A percentile compares a stretch with the other conserved stretches of the same genome.
Conservation (phyloP, 2,888 invertebrate species). For the Automeris io region DNA sequence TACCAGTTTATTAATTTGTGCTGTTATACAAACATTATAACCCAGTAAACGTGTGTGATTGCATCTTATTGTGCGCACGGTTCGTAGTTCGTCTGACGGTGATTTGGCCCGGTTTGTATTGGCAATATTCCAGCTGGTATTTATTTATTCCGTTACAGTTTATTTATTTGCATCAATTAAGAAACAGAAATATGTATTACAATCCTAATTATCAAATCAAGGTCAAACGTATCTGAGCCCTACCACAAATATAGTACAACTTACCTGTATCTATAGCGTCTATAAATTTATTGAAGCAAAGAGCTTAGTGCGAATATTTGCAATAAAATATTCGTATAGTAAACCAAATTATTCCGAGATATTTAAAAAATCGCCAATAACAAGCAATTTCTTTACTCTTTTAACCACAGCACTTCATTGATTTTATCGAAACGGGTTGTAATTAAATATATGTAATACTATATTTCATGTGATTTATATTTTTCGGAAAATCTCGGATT, state of each 20-base stretch:
- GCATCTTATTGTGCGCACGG: conserved; percentile 31
- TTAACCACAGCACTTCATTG: no score
- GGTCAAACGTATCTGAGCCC: not conserved
- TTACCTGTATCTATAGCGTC: no score
- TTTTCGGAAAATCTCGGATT: no score
- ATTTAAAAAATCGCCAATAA: no score
- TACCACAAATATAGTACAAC: not conserved
- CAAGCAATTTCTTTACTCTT: no score
- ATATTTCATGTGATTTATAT: no score
- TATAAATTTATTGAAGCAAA: no score
- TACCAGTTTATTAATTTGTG: not conserved
- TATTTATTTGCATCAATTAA: conserved; percentile 49
- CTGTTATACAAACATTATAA: conserved; percentile 19
- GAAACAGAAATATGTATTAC: conserved; percentile 6
- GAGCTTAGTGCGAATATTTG: no score
- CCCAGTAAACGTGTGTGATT: conserved; percentile 26
- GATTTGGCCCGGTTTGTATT: conserved; percentile 23
- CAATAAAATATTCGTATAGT: no score
- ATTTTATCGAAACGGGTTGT: no score
- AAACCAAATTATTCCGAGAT: no score
- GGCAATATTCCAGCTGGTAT: conserved; percentile 44
- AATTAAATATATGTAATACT: no score
- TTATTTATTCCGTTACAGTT: conserved; percentile 47
- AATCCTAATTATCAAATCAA: not conserved
- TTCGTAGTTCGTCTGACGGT: conserved; percentile 14